Percentiles rank a stretch among this genome's conserved stretches.
These are phyloP conservation scores for Festucalex cinctus DNA, from an alignment of 2,113 vertebrate genomes.

Conservation along the genomic window DNA sequence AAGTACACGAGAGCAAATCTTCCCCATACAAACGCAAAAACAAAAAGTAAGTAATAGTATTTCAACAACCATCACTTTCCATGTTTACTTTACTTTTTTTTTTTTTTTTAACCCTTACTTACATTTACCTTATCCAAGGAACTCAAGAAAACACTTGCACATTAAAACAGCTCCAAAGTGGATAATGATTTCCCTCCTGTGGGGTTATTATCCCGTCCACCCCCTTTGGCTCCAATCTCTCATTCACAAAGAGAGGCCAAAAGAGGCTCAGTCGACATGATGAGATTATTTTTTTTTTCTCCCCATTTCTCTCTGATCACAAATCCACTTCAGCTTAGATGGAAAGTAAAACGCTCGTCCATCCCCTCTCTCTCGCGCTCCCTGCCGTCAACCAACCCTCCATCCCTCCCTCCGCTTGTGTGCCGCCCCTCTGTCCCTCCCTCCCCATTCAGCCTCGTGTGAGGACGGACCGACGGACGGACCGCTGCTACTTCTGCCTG, in stretches of 20 bases:
- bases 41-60: not conserved
- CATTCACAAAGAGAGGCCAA: slow-evolving; percentile 74
- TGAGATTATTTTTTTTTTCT: slow-evolving; percentile 63
- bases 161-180: too few species aligned
- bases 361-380: slow-evolving; percentile 14
- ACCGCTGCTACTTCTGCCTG: slow-evolving; percentile 36
- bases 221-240: slow-evolving; percentile 59
- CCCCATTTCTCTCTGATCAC: slow-evolving; percentile 56
- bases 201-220: not conserved
- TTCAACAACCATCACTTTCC: not conserved
- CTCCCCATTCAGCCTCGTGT: slow-evolving; percentile 35
- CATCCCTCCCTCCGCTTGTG: slow-evolving; percentile 34
- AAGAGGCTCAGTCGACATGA: slow-evolving; percentile 71
- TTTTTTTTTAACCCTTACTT: too few species aligned
- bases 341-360: slow-evolving; percentile 28
- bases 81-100: too few species aligned
- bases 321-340: slow-evolving; percentile 66
- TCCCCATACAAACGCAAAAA: too few species aligned
- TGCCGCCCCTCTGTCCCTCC: slow-evolving; percentile 20
- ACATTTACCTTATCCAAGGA: too few species aligned
- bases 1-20: not conserved
- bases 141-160: too few species aligned
- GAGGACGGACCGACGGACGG: slow-evolving; percentile 20
- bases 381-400: too few species aligned
- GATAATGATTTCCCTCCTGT: too few species aligned